phyloP scores from a whole-genome alignment of 2,797 vertebrate genomes.

The Pseudocheirus occidentalis region DNA sequence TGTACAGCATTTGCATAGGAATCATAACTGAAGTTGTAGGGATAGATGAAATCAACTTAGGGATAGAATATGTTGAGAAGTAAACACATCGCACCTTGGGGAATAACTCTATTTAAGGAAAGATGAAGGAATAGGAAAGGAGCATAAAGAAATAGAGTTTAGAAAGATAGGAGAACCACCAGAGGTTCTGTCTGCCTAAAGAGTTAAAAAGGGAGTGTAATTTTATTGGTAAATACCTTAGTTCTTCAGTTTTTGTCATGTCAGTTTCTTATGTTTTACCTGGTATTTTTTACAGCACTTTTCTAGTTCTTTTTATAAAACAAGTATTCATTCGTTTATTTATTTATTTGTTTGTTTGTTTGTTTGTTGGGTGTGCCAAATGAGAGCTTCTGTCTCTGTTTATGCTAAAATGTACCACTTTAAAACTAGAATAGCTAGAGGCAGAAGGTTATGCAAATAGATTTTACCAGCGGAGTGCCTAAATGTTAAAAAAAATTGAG shows the following conservation, averaged over 20 bases:
- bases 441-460: slow-evolving; percentile 16
- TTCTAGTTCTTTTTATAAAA: not conserved
- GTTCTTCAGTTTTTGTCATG: not conserved
- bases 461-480: slow-evolving; percentile 13
- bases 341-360: too few species aligned
- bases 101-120: not conserved
- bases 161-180: not conserved
- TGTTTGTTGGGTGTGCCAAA: not conserved
- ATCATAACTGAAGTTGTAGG: not conserved
- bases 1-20: not conserved
- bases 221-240: slow-evolving; percentile 17
- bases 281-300: slow-evolving; percentile 44
- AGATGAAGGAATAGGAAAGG: not conserved
- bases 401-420: not conserved
- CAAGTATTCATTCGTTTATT: too few species aligned
- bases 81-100: not conserved
- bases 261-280: slow-evolving; percentile 21
- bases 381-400: slow-evolving; percentile 15
- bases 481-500: slow-evolving; percentile 15
- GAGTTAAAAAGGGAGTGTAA: not conserved
- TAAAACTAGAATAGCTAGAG: slow-evolving; percentile 42
- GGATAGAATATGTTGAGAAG: not conserved
- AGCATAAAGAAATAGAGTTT: not conserved
- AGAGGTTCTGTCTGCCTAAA: not conserved
- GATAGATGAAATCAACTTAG: not conserved